phyloP scores from a whole-genome alignment of 1,140 invertebrate genomes.

The Caerostris darwini region DNA sequence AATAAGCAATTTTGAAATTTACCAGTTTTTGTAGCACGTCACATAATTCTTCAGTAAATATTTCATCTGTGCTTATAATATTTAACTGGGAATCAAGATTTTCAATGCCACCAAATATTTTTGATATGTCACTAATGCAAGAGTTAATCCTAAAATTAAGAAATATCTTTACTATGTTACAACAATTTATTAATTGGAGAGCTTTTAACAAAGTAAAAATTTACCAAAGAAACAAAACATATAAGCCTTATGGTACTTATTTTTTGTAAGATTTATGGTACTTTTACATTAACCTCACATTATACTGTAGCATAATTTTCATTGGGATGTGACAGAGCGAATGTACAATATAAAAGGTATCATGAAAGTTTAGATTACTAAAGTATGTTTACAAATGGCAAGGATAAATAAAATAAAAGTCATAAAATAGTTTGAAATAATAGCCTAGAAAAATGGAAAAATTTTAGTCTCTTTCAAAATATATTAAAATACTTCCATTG shows the following conservation, averaged over 20 bases:
- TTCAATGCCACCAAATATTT: slow-evolving; percentile 47
- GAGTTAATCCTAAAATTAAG: slow-evolving; percentile 27
- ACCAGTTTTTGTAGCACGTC: slow-evolving; percentile 55
- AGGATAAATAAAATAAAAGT: no score
- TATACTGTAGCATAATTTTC: no score
- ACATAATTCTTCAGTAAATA: slow-evolving; percentile 48
- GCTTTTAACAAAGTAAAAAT: neutral
- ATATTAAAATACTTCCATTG: no score
- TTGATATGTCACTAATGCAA: slow-evolving; percentile 43
- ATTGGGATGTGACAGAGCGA: no score
- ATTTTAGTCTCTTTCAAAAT: no score
- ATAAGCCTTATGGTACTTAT: neutral
- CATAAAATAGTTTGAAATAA: no score
- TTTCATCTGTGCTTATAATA: slow-evolving; percentile 37
- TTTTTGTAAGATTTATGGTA: neutral
- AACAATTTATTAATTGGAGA: neutral
- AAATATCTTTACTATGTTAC: neutral
- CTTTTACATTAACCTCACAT: no score
- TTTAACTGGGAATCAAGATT: slow-evolving; percentile 42
- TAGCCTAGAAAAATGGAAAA: no score
- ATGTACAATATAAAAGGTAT: no score
- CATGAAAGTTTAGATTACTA: no score
- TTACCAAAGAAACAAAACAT: neutral
- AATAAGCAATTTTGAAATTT: neutral
- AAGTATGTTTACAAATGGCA: no score